Evolutionary conservation across 2,888 invertebrate species (phyloP), one percentile per base, ranked within the genome.

Genomic region (Congeria kusceri): DNA sequence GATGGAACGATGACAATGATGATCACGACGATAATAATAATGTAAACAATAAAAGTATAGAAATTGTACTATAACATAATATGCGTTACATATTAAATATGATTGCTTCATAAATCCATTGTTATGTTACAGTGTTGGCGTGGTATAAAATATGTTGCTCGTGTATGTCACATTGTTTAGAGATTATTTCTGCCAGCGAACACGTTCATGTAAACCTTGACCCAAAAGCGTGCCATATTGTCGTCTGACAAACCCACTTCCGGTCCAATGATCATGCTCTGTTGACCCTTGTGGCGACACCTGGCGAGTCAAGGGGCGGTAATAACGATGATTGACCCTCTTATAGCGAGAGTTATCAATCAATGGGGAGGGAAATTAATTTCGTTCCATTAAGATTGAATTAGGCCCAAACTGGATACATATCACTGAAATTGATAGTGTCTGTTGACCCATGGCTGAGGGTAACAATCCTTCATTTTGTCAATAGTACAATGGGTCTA

Each of bases 331-430:
- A 69, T 58, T 83, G 83, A 83, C 83, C 83, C 79, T 79, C 64
- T 59, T 67, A 62, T 44, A 76, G 83, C 49, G 83, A 83, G 69
- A 80, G 65, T 76, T 77, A 83, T 83, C 83, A 74, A 83, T 83
- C 83, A 80, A 32, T 49, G 46, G 74, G 83, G 68, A 70, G 77
- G 77, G 70, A 79, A 83, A 83, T 83, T 83, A 83, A 83, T 83
- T 83, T 83, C 79, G 83, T 77, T 83, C 83, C 78, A 83, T 83
- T 83, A 83, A 83, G 83, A 83, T 77, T 83, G 79, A 83, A 83
- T 83, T 83, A 83, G 83, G 66, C 79, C 67, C 79, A 69, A 80
- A 83, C 79, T 83, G 83, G 83, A 79, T 83, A 75, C 79, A 75
- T 83, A 83, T 79, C 79, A 80, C 64, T 79, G 73, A 77, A 74